Base-by-base conservation (phyloP, 2,113 vertebrate genomes). In the Oriolus oriolus region DNA sequence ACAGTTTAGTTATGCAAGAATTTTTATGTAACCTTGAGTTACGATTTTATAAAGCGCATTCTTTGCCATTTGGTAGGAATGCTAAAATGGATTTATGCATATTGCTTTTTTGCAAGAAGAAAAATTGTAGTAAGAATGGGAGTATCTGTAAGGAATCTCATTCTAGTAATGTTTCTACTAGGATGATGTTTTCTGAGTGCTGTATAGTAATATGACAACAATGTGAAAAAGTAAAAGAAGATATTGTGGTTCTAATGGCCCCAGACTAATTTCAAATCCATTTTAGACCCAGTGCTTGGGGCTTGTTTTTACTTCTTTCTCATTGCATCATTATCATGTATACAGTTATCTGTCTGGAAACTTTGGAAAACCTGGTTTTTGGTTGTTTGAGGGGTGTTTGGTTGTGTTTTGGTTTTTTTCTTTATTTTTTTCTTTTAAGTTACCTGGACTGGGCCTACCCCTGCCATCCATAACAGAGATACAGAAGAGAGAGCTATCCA, bases 361-460 rank as follows among this genome's bases (percentile, higher is more conserved):
- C 37, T 60, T 73, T 42, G 17, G 30, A 41, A 35, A n/a, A 39
- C 6, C 10, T 37, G 22, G 1, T 6, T 33, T 50, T 84, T 56
- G 7, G 2, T 21, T 54, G 5, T 35, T 35, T 49, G 33, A 8
- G 4, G 7, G 2, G 0, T 86, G 8, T 56, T 44, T 33, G 4
- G 3, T 35, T 77, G 57, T 19, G 6, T 10, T 84, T 6, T n/a
- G 7, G 0, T 19, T 13, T 41, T 59, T 54, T 39, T 14, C 7
- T 28, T 56, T 47, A 6, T 33, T 64, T 52, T 52, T 31, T 59
- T 27, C 15, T 60, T 77, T 41, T 33, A 24, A 28, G 7, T 52
- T 75, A 53, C 7, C 4, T 35, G 31, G 16, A 27, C 28, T 15
- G 4, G 6, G 17, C 10, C 11, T 7, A 3, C 5, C 31, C 13